phyloP scores from a whole-genome alignment of 2,113 vertebrate species.

The Sturnus vulgaris region DNA sequence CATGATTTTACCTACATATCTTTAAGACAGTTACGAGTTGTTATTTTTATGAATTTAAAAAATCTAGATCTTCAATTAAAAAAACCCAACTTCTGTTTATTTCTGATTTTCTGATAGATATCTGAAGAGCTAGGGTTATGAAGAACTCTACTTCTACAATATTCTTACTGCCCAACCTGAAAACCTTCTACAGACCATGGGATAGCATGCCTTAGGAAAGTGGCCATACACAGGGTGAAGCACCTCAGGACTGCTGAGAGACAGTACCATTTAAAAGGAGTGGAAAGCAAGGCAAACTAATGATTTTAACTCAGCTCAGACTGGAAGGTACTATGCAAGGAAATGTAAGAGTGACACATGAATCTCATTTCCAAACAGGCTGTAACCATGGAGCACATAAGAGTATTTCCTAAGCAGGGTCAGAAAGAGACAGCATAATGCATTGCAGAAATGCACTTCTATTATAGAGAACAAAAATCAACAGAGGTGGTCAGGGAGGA shows the following conservation, averaged over 20 bases:
- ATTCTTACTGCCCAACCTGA: background rate
- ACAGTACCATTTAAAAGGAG: background rate
- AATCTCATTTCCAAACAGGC: background rate
- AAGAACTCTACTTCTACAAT: background rate
- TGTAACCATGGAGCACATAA: background rate
- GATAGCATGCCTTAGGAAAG: background rate
- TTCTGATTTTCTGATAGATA: background rate
- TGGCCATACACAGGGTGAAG: background rate
- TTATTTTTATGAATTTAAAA: background rate
- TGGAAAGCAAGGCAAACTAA: background rate
- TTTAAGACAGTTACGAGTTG: background rate
- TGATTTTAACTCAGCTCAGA: background rate
- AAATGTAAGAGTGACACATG: rapidly evolving
- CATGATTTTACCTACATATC: background rate
- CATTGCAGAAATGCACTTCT: background rate
- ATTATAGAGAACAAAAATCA: background rate
- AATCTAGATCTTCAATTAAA: background rate
- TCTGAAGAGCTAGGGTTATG: background rate
- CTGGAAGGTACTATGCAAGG: background rate
- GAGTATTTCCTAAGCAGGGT: background rate
- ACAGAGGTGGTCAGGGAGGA: background rate
- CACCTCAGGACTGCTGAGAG: background rate
- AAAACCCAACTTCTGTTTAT: background rate
- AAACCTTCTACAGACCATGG: background rate
- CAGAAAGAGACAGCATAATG: background rate